phyloP scores from a whole-genome alignment of 92 coral and sea anemone genomes.

The Porites rus region DNA sequence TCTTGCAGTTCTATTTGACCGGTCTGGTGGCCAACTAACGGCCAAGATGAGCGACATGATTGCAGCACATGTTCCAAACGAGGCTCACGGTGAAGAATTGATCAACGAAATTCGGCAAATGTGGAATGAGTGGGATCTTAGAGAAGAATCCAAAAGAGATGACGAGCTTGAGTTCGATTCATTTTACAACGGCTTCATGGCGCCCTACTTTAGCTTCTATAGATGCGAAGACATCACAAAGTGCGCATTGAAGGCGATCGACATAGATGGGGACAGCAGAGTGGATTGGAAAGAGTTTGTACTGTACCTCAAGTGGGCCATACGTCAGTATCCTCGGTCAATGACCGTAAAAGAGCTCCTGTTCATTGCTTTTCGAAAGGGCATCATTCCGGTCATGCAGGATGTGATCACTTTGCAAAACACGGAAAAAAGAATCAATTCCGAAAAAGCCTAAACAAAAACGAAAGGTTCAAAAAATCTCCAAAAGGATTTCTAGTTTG shows the following conservation, averaged over 20 bases:
- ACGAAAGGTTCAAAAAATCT: too few relatives aligned
- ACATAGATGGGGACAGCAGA: conserved; percentile 59
- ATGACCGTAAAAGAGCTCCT: conserved; percentile 31
- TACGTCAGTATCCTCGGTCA: conserved; percentile 34
- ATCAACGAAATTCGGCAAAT: conserved; percentile 56
- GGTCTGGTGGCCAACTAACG: conserved; percentile 78
- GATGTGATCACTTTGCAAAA: conserved; percentile 30
- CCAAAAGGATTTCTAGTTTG: too few relatives aligned
- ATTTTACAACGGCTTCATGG: conserved; percentile 74
- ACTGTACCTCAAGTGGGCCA: conserved; percentile 51
- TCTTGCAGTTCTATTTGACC: conserved; percentile 72
- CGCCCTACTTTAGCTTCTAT: conserved; percentile 68
- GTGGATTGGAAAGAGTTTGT: conserved; percentile 62
- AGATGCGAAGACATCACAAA: conserved; percentile 49
- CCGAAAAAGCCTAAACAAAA: too few relatives aligned
- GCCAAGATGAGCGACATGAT: conserved; percentile 64
- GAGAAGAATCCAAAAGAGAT: conserved; percentile 48
- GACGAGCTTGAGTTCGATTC: conserved; percentile 65
- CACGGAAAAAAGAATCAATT: too few relatives aligned
- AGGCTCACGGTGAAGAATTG: conserved; percentile 31
- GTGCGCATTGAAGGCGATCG: conserved; percentile 57
- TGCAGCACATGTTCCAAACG: conserved; percentile 32
- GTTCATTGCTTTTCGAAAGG: conserved; percentile 53
- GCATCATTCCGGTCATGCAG: conserved; percentile 85
- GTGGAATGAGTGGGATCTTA: conserved; percentile 71